Percentiles rank a stretch among this genome's conserved stretches.
Conservation (phyloP, 2,888 invertebrate genomes). For the Dolomedes plantarius region DNA sequence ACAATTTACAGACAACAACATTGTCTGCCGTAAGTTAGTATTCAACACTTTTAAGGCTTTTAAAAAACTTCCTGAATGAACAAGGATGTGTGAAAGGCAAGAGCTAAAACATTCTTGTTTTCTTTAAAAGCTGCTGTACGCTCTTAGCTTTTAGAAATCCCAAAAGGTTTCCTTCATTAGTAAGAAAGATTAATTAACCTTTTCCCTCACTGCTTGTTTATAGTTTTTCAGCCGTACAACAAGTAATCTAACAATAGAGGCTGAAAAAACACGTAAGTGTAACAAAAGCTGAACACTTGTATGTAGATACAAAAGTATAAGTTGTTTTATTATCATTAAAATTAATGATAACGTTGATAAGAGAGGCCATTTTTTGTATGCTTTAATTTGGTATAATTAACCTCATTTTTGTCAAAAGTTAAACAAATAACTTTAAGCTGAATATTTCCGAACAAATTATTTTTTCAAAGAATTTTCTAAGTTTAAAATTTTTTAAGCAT, state of each 20-base stretch:
- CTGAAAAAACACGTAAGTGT: background rate
- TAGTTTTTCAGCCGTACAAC: conserved; percentile 1
- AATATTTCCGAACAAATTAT: too few species aligned
- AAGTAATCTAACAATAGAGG: background rate
- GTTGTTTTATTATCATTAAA: too few species aligned
- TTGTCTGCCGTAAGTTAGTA: background rate
- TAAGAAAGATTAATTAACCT: conserved; percentile 5
- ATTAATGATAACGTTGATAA: too few species aligned
- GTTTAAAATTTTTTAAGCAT: too few species aligned
- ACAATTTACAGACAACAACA: too few species aligned
- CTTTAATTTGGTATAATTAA: too few species aligned
- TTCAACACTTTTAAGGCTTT: background rate
- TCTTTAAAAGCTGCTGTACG: background rate
- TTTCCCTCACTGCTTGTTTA: conserved; percentile 1
- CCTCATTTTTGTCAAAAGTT: too few species aligned
- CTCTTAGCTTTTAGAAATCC: conserved; percentile 16
- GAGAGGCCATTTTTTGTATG: too few species aligned
- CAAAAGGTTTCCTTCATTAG: conserved; percentile 5
- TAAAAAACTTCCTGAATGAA: background rate
- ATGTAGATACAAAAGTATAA: background rate
- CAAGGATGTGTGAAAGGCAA: background rate
- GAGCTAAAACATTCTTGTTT: background rate
- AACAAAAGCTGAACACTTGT: background rate
- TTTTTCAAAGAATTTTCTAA: too few species aligned
- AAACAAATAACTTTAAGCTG: too few species aligned